Percentiles rank a stretch among this genome's conserved stretches.
phyloP scores from a whole-genome alignment of 2,113 vertebrate species.

The Nyctibius bracteatus region DNA sequence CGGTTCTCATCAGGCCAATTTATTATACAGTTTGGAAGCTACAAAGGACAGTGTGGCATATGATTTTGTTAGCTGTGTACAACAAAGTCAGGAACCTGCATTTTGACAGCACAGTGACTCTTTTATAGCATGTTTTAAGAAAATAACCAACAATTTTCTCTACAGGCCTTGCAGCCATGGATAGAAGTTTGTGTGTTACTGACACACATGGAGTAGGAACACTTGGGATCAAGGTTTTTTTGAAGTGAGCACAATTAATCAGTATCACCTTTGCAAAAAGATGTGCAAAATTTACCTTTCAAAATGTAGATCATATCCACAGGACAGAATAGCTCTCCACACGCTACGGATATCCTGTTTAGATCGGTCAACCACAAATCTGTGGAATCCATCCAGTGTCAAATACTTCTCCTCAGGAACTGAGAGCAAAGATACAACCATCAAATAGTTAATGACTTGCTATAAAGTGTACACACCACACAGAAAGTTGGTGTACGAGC shows the following conservation, averaged over 20 bases:
- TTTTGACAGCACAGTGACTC: not conserved
- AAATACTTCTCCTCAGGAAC: constrained; percentile 94
- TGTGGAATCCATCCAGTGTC: constrained; percentile 95
- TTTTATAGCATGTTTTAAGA: not conserved
- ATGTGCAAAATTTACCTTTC: constrained; percentile 79
- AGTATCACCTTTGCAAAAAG: too few relatives aligned
- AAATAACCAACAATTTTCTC: not conserved
- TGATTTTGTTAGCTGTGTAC: not conserved
- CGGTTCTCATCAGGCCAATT: not conserved
- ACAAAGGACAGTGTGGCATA: not conserved
- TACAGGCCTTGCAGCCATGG: not conserved
- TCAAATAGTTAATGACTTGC: not conserved
- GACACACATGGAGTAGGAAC: not conserved
- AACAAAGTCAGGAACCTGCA: not conserved
- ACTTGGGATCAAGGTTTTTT: not conserved
- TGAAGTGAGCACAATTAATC: not conserved
- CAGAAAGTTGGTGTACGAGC: rapidly evolving
- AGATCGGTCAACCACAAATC: constrained; percentile 90
- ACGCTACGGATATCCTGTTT: constrained; percentile 97
- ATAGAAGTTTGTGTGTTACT: not conserved
- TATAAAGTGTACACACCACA: not conserved
- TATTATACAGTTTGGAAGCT: not conserved
- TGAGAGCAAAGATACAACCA: constrained; percentile 18
- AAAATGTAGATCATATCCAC: constrained; percentile 95
- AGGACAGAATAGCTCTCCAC: constrained; percentile 94